Conservation (phyloP, 2,113 vertebrate genomes). For the Neofelis nebulosa region DNA sequence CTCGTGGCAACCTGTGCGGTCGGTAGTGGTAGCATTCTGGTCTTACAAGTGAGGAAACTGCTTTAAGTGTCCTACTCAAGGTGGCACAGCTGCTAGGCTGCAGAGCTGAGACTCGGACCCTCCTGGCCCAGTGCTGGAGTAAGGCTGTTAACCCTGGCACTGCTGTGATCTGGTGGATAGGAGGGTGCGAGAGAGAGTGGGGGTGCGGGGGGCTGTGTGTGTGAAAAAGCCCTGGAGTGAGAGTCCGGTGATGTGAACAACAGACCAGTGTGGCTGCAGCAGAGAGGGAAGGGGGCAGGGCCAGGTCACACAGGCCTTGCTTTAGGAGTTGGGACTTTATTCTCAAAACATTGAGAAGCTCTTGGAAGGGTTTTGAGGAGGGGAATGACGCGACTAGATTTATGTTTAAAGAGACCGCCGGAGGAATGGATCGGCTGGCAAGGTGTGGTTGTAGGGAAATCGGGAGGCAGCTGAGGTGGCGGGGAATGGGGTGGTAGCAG, state of each 20-base stretch:
- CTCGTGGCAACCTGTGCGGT: background rate
- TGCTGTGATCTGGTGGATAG: background rate
- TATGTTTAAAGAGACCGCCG: background rate
- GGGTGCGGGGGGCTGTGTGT: no score
- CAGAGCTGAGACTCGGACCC: background rate
- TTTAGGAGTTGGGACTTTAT: background rate
- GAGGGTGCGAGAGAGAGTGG: no score
- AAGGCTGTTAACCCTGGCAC: accelerated
- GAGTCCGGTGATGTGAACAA: background rate
- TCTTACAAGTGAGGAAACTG: background rate
- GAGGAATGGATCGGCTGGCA: background rate
- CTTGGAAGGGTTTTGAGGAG: background rate
- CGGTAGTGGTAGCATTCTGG: background rate
- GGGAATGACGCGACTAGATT: background rate
- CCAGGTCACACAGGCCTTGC: accelerated
- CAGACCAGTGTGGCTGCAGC: no score
- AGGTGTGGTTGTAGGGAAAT: background rate
- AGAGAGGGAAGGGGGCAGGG: background rate
- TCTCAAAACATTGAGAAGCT: background rate
- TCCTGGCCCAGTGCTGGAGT: accelerated
- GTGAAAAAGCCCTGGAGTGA: background rate
- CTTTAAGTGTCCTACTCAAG: background rate
- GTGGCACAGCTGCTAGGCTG: background rate
- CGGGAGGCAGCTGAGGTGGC: background rate
- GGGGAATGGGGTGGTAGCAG: background rate